Conservation (phyloP, 2,797 vertebrate species). For the Anabacerthia variegaticeps region DNA sequence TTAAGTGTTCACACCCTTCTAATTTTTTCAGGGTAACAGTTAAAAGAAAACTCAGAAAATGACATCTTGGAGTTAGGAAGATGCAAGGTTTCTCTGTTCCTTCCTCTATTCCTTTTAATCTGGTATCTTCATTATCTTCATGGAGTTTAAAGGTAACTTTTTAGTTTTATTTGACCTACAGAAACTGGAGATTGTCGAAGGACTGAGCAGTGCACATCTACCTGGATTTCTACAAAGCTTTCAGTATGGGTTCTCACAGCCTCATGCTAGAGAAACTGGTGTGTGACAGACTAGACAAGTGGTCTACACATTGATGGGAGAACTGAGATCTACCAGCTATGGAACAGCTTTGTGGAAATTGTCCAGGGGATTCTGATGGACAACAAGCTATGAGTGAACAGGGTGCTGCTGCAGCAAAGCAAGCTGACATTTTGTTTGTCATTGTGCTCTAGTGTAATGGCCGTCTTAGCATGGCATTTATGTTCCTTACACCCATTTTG, state of each 20-base stretch:
- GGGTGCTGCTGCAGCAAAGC: background rate
- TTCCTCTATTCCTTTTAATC: background rate
- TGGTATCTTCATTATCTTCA: background rate
- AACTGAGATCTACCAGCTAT: background rate
- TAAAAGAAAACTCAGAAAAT: background rate
- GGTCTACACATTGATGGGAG: background rate
- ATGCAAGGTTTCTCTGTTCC: accelerated
- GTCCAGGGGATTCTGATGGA: background rate
- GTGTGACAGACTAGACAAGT: no score
- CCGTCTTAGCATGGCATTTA: background rate
- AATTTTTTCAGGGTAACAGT: background rate
- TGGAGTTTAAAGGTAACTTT: background rate
- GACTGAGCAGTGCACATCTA: background rate
- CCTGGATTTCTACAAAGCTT: background rate
- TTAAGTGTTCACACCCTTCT: background rate
- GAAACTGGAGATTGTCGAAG: background rate
- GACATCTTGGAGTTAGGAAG: background rate
- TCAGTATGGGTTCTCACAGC: background rate
- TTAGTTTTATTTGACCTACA: background rate
- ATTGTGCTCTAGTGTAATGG: background rate
- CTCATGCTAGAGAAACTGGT: background rate
- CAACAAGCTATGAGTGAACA: background rate
- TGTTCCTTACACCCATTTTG: background rate
- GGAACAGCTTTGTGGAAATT: background rate
- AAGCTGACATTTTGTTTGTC: background rate